Evolutionary conservation across 2,113 vertebrate species (phyloP), one percentile per base, ranked within the genome.

Genomic region (Malurus alboscapulatus): DNA sequence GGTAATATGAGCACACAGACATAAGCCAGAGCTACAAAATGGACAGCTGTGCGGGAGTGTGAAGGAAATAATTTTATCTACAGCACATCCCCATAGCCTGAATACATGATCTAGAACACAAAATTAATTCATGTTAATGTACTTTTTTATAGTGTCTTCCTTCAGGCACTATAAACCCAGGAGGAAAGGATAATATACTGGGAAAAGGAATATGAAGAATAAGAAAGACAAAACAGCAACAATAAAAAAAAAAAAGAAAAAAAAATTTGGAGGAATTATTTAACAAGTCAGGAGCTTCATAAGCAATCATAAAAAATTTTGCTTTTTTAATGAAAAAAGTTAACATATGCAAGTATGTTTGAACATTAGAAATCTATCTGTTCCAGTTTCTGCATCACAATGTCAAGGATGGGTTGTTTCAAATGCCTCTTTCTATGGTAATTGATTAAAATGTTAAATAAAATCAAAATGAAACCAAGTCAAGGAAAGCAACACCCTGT

Each of bases 401-500:
- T 79, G 57, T 94, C 61, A 96, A 65, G 27, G 17, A 93, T 40
- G 5, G 12, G 55, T 57, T 88, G 86, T 94, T 97, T 75, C 32
- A 80, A 88, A 66, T 72, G 19, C n/a, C 42, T 9, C 42, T 58
- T 95, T 85, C 66, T 79, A 20, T 71, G 51, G 38, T 55, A 91
- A 36, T 75, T 90, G 22, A 82, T 92, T 91, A 88, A 95, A 79
- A 74, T 80, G 55, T 75, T 80, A 38, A 96, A 58, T 54, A 90
- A 88, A 86, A 93, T 78, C n/a, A 75, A 95, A 97, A 94, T 90
- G 58, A 95, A 96, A 92, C 40, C 32, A 96, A 51, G 78, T 69
- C 27, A 78, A 85, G 50, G 36, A 42, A 89, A 66, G 8, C 55
- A 7, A 50, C 45, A 61, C 17, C 11, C 17, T 50, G 16, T 92